Evolutionary conservation across 1,140 invertebrate genomes (phyloP).

Genomic region (Sycophaga agraensis): DNA sequence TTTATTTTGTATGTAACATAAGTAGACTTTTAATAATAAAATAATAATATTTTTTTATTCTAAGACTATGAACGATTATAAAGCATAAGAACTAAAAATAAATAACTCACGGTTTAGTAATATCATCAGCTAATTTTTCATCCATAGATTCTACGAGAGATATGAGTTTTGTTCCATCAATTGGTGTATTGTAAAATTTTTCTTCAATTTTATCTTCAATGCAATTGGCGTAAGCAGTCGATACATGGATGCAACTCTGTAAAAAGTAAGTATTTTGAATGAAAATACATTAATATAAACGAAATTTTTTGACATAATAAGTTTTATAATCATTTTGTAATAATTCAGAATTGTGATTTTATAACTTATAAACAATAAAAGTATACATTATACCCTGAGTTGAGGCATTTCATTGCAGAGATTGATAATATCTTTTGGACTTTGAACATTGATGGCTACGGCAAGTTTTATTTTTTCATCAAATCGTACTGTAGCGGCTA

Average conservation of each 20-base stretch:
- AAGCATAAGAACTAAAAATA: background rate
- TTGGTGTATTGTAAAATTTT: conserved; percentile 60
- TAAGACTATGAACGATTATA: too few relatives aligned
- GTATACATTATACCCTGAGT: conserved; percentile 58
- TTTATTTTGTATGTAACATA: background rate
- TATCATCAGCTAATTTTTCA: conserved; percentile 63
- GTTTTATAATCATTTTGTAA: too few relatives aligned
- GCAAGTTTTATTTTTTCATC: conserved; percentile 70
- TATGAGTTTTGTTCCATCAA: conserved; percentile 62
- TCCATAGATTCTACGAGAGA: conserved; percentile 69
- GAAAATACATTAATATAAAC: too few relatives aligned
- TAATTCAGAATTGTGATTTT: too few relatives aligned
- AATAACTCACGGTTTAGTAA: conserved; percentile 64
- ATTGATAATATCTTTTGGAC: conserved; percentile 64
- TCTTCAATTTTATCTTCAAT: conserved; percentile 59
- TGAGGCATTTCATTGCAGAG: conserved; percentile 69
- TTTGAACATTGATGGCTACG: conserved; percentile 69
- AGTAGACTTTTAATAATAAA: background rate
- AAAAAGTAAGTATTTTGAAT: conserved; percentile 4
- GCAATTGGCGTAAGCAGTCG: conserved; percentile 68
- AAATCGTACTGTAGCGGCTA: conserved; percentile 70
- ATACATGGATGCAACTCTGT: conserved; percentile 65
- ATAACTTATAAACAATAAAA: too few relatives aligned
- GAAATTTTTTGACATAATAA: too few relatives aligned
- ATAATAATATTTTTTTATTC: background rate